Percentiles rank a stretch among this genome's conserved stretches.
phyloP scores from a whole-genome alignment of 2,888 invertebrate species.

The Arge pagana region DNA sequence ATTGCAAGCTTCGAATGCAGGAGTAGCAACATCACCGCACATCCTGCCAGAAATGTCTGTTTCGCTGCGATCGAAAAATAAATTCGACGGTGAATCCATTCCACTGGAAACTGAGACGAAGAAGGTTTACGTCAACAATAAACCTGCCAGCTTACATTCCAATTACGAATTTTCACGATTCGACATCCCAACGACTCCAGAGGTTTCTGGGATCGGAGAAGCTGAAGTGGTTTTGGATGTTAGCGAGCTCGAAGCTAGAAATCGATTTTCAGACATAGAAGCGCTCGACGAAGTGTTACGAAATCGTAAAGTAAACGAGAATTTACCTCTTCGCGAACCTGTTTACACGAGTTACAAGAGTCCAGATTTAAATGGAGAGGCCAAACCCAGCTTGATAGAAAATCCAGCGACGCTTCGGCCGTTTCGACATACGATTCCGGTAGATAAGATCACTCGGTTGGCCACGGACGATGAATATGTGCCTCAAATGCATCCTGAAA shows the following conservation, averaged over 20 bases:
- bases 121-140: too few species aligned
- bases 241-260: slow-evolving; percentile 48
- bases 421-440: slow-evolving; percentile 54
- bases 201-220: slow-evolving; percentile 48
- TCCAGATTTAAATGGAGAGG: slow-evolving; percentile 43
- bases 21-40: too few species aligned
- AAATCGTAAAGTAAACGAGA: slow-evolving; percentile 9
- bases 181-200: neutral
- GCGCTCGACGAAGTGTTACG: slow-evolving; percentile 31
- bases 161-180: too few species aligned
- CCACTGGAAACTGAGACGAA: too few species aligned
- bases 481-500: neutral
- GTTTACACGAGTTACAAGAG: slow-evolving; percentile 54
- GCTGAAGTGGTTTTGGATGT: slow-evolving; percentile 54
- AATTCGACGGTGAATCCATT: too few species aligned
- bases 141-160: too few species aligned
- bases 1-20: too few species aligned
- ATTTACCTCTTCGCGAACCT: slow-evolving; percentile 32
- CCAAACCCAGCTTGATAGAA: slow-evolving; percentile 47
- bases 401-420: slow-evolving; percentile 50
- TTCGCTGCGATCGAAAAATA: too few species aligned
- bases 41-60: too few species aligned
- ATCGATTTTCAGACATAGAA: slow-evolving; percentile 42
- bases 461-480: slow-evolving; percentile 23
- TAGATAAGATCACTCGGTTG: slow-evolving; percentile 49